Evolutionary conservation across 2,797 vertebrate species (phyloP), one percentile per base, ranked within the genome.

Genomic region (Epinephelus awoara): DNA sequence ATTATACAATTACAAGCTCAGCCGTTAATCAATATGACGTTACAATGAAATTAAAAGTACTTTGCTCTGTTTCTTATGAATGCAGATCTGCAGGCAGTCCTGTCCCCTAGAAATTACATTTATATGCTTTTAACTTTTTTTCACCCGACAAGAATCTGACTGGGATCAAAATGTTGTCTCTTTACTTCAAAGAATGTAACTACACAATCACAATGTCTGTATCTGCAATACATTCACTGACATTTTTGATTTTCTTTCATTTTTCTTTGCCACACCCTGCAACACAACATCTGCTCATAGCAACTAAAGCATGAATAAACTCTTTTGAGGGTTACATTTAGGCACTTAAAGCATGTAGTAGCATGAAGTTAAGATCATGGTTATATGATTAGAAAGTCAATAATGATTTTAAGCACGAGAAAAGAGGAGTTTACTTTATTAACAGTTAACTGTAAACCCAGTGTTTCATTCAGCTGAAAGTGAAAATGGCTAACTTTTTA

Each of bases 1-100:
- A n/a, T 25, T 15, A n/a, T 42, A 56, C 51, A 50, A 59, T 50
- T 6, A 52, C 21, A 62, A 58, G 5, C 23, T 29, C 40, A 67
- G 6, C 18, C 6, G 29, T 23, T 46, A 44, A 47, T 54, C 9
- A 21, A 42, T 44, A 38, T 49, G n/a, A 25, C 15, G 50, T 47
- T 42, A 50, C 4, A 57, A 13, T 67, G 61, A 56, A 65, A 73
- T 65, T 25, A 27, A 69, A 23, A 3, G 10, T 18, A 67, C 21
- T 47, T 66, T 61, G 25, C 29, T 58, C 8, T 59, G 23, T 51
- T 59, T 52, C 52, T 63, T 51, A 57, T 55, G 25, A 70, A 56
- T 56, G 10, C 4, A 18, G 21, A n/a, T 66, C 50, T 57, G 44
- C 25, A 62, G 46, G 12, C 44, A 50, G 21, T 3, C n/a, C 5